These are phyloP conservation scores for Ctenoplectra terminalis DNA, from an alignment of 1,140 invertebrate genomes.

Conservation along the genomic window DNA sequence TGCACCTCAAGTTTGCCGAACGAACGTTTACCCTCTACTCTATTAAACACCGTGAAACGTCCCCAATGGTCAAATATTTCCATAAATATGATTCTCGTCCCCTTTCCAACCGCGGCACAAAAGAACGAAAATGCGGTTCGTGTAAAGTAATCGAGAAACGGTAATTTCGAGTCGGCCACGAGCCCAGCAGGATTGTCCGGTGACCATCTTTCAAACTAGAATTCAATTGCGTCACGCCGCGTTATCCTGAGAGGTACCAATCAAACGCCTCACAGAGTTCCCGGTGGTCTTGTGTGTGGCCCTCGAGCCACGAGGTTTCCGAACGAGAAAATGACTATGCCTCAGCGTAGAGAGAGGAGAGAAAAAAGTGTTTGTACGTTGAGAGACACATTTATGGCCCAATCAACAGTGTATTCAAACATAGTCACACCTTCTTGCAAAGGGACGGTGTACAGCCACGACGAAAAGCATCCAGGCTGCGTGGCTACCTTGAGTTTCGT, in stretches of 20 bases:
- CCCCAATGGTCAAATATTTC: background rate
- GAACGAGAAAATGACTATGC: slow-evolving; percentile 63
- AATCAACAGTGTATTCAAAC: slow-evolving; percentile 83
- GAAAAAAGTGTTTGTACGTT: slow-evolving; percentile 69
- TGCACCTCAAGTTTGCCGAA: too few relatives aligned
- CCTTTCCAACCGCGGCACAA: background rate
- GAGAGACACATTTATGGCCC: slow-evolving; percentile 82
- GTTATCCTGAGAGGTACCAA: slow-evolving; percentile 72
- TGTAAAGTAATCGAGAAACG: slow-evolving; percentile 33
- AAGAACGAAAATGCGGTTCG: background rate
- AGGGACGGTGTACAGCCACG: slow-evolving; percentile 65
- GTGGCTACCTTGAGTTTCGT: slow-evolving; percentile 5
- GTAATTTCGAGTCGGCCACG: slow-evolving; percentile 33
- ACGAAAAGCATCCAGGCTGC: slow-evolving; percentile 55
- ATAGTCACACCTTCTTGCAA: slow-evolving; percentile 79
- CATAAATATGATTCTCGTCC: background rate
- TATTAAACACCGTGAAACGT: background rate
- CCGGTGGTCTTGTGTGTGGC: slow-evolving; percentile 68
- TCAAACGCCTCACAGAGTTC: slow-evolving; percentile 74
- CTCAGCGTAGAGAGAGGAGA: slow-evolving; percentile 58
- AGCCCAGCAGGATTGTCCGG: slow-evolving; percentile 16
- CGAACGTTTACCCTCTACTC: background rate
- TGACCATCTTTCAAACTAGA: slow-evolving; percentile 58
- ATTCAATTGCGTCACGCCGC: slow-evolving; percentile 78
- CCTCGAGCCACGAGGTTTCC: slow-evolving; percentile 55